phyloP scores from a whole-genome alignment of 2,888 invertebrate genomes.

The Lasiommata megera region DNA sequence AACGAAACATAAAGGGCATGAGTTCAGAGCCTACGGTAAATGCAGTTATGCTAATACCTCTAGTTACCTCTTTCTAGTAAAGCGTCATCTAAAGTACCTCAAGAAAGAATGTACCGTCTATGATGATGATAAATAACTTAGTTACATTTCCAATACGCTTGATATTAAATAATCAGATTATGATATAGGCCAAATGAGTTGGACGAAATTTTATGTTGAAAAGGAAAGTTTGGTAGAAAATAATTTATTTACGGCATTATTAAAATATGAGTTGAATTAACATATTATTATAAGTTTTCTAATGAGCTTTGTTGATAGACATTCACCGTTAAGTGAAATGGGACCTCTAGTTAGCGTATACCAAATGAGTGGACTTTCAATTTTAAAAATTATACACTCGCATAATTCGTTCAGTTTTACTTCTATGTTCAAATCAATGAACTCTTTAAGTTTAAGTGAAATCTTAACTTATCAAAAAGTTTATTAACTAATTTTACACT shows the following conservation, averaged over 20 bases:
- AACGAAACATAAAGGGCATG: too few species aligned
- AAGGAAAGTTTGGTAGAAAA: not conserved
- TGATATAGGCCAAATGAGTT: not conserved
- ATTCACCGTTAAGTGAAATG: constrained; percentile 29
- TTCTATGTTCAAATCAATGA: not conserved
- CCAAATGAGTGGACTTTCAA: constrained; percentile 24
- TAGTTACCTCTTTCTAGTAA: too few species aligned
- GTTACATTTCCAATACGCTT: too few species aligned
- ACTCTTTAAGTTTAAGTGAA: too few species aligned
- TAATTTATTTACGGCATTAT: not conserved
- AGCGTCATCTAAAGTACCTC: too few species aligned
- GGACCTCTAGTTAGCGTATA: constrained; percentile 22
- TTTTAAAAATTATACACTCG: constrained; percentile 6
- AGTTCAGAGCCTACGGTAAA: too few species aligned
- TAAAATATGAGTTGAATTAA: not conserved
- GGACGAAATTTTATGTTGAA: not conserved
- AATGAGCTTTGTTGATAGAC: constrained; percentile 30
- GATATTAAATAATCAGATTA: too few species aligned
- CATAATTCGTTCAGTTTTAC: not conserved
- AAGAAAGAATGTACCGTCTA: too few species aligned
- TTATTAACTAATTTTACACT: too few species aligned
- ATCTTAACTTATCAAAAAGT: too few species aligned
- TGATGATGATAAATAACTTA: too few species aligned
- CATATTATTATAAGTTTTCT: constrained; percentile 15
- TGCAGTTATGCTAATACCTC: too few species aligned